A percentile compares a stretch with the other conserved stretches of the same genome.
These are phyloP conservation scores for Aphaenogaster ashmeadi DNA, from an alignment of 1,140 invertebrate genomes.

Conservation along the genomic window DNA sequence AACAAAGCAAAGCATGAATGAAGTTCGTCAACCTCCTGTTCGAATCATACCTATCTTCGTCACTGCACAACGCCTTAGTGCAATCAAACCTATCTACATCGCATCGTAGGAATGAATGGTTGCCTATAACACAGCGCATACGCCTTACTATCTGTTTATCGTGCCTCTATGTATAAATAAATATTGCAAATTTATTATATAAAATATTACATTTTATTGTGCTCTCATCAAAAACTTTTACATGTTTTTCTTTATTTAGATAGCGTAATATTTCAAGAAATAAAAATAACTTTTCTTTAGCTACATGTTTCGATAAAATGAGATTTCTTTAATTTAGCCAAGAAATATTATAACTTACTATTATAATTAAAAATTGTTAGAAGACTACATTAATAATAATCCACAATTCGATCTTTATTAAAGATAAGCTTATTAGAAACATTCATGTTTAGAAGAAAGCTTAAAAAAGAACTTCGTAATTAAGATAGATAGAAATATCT, in stretches of 20 bases:
- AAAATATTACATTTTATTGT: background rate
- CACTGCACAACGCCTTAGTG: slow-evolving; percentile 39
- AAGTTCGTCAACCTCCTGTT: slow-evolving; percentile 40
- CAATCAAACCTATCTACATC: slow-evolving; percentile 28
- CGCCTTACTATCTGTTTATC: background rate
- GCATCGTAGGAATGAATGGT: background rate
- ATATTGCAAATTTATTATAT: background rate
- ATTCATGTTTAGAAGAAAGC: background rate
- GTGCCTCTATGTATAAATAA: background rate
- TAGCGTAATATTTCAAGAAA: background rate
- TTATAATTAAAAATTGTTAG: background rate
- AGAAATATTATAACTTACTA: background rate
- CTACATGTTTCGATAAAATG: background rate
- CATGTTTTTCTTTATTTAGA: slow-evolving; percentile 1
- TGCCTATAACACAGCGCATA: slow-evolving; percentile 13
- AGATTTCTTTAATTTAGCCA: slow-evolving; percentile 4
- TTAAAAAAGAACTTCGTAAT: background rate
- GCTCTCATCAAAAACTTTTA: background rate
- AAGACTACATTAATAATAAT: slow-evolving; percentile 21
- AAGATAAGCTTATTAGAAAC: background rate
- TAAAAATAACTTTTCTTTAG: background rate
- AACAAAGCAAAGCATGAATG: slow-evolving; percentile 12
- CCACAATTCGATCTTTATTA: background rate
- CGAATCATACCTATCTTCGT: slow-evolving; percentile 13
- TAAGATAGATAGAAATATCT: background rate